Base-by-base conservation (phyloP, 1,140 invertebrate species). In the Sitophilus oryzae region DNA sequence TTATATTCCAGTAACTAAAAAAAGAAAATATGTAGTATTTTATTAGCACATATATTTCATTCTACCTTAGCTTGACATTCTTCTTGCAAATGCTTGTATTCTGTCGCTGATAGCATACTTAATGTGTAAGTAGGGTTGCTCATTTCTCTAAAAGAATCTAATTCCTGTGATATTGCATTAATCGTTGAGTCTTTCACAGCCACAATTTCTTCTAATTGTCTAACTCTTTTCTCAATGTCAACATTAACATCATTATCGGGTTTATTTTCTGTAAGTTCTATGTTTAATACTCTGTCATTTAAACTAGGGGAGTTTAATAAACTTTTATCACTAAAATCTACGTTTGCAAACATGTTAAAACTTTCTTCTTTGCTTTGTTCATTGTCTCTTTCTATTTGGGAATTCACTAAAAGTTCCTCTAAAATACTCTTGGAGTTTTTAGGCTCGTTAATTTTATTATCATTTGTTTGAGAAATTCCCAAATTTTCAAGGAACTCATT, bases 1-100 rank as follows among this genome's bases (percentile, higher is more conserved):
- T 81, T 78, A 63, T 79, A 79, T 65, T 82, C 78, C 55, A 79
- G 67, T 57, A 80, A 74, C 80, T 82, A 69, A 67, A 78, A 76
- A 34, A 48, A 30, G 22, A 42, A 58, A 22, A 55, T 15, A 46
- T 11, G 16, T 9, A 30, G 1, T 16, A 19, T 8, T 21, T 21
- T 44, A 20, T 21, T n/a, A n/a, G n/a, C n/a, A n/a, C n/a, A n/a
- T n/a, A n/a, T n/a, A n/a, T n/a, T n/a, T n/a, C n/a, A n/a, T n/a
- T n/a, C 56, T 61, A 64, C 66, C 52, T 72, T 72, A 23, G 54
- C 66, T 3, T 72, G 69, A 25, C 69, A 73, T 23, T 77, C 74
- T 34, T 77, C 76, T 23, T 75, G 72, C 11, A 74, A 64, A 3
- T 72, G 71, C 50, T 74, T 72, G 63, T 78, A 78, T 48, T 78